Evolutionary conservation across 2,113 vertebrate species (phyloP), one percentile per base, ranked within the genome.

Genomic region (Polypterus bichir): DNA sequence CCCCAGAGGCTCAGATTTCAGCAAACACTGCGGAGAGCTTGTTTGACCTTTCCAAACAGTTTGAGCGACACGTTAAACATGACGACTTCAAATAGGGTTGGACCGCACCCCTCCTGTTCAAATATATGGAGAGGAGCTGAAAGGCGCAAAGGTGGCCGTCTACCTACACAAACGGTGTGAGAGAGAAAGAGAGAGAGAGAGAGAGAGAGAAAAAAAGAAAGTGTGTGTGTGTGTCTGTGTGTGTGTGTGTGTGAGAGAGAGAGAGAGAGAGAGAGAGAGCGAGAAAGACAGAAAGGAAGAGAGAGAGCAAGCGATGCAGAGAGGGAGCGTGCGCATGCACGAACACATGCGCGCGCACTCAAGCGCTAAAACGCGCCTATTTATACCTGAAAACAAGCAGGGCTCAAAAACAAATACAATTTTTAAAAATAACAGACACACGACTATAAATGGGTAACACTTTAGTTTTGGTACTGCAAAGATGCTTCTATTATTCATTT

Each of bases 251-350:
- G 9, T n/a, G 54, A 3, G 5, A 3, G 9, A 5, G 27, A 55
- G 5, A 9, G 54, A 55, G 54, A 27, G 5, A 55, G 54, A 55
- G 54, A 55, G 54, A 27, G 6, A 55, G 54, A 55, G 54, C 3
- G 54, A 10, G 54, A 55, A 2, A 10, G 3, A 10, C 5, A 55
- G 2, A 10, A 27, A 10, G 5, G 9, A 27, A 55, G 54, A 55
- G 54, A 10, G 54, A 3, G 54, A 55, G 54, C 54, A 9, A 2
- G 54, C 5, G 6, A 10, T 5, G 54, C 44, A 9, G n/a, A 9
- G 27, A 49, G 60, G 48, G 51, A 70, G 49, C n/a, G 54, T 49
- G 59, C 60, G 45, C 60, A 27, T 10, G 59, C 55, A 59, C 63
- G 59, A 55, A 59, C 56, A 59, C 63, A 59, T 48, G 47, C 61